Base-by-base conservation (phyloP, 2,113 vertebrate genomes). In the Colinus virginianus region DNA sequence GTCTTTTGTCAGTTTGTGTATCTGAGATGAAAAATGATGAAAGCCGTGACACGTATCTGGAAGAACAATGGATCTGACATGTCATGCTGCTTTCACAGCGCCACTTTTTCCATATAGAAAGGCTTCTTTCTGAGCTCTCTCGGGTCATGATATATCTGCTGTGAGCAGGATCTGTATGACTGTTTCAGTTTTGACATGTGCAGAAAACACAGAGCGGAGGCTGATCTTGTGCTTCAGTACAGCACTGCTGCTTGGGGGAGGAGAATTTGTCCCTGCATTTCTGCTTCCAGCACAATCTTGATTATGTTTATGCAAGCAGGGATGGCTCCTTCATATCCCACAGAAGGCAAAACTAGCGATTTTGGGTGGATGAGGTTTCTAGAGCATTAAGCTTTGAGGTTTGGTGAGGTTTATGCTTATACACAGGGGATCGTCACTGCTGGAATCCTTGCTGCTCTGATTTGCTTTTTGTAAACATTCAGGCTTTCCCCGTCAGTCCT, bases 401-500 rank as follows among this genome's bases (percentile, higher is more conserved):
- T 3, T 7, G 42, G 34, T 42, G 26, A 34, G 22, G 26, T 42
- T 80, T 58, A n/a, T 48, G 18, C 30, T 53, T 17, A 17, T 25
- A 4, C 11, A 8, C 51, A 53, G 38, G 40, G 66, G 55, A 21
- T 42, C 21, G 30, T 42, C 25, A n/a, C 0, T 38, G 38, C 34
- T 38, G 28, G 53, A 30, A 28, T 66, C 4, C 3, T 62, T 59
- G 42, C 55, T 59, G 14, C 34, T 42, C 71, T 88, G 68, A 3
- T 70, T 75, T 83, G 26, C 63, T 51, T 82, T 34, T 71, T 92
- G 84, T 78, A 14, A 49, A 46, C 26, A 13, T 69, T 66, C 90
- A 97, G 97, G 68, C 88, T 97, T 23, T 96, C 95, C 30, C 71
- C 70, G 53, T 94, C 88, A 15, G 80, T 97, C 69, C 95, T 97